These are phyloP conservation scores for Pelochelys cantorii DNA, from an alignment of 2,797 vertebrate species.

Conservation along the genomic window DNA sequence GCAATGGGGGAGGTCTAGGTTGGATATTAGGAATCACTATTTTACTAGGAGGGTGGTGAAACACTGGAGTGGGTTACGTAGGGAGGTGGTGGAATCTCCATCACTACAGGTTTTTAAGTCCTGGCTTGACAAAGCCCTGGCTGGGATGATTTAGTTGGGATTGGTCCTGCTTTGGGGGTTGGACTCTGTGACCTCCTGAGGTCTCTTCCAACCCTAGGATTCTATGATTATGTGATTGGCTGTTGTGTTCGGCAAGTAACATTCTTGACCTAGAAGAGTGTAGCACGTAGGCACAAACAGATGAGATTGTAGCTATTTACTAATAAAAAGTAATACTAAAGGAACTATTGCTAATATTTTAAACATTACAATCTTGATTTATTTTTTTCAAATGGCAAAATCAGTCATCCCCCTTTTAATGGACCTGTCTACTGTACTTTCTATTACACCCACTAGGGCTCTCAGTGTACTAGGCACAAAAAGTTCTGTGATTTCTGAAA, in stretches of 20 bases:
- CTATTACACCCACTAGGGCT: background rate
- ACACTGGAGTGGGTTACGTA: too few relatives aligned
- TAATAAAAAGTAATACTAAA: background rate
- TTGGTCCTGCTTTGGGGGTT: too few relatives aligned
- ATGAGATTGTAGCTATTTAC: background rate
- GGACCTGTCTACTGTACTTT: background rate
- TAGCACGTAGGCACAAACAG: background rate
- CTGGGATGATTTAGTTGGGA: too few relatives aligned
- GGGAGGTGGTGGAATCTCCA: too few relatives aligned
- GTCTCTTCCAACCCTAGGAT: too few relatives aligned
- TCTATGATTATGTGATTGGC: background rate
- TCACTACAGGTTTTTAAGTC: too few relatives aligned
- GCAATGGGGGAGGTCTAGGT: too few relatives aligned
- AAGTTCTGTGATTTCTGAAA: background rate
- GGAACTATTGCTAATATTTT: background rate
- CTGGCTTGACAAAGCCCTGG: too few relatives aligned
- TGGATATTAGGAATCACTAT: too few relatives aligned
- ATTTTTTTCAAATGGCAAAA: background rate
- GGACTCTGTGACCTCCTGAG: too few relatives aligned
- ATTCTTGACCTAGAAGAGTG: background rate
- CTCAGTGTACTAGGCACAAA: background rate
- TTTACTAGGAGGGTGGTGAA: too few relatives aligned
- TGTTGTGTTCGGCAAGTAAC: background rate
- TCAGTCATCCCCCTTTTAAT: fast-evolving
- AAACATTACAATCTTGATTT: background rate